Conservation (phyloP, 2,888 invertebrate genomes). For the Drosophila macrospina region DNA sequence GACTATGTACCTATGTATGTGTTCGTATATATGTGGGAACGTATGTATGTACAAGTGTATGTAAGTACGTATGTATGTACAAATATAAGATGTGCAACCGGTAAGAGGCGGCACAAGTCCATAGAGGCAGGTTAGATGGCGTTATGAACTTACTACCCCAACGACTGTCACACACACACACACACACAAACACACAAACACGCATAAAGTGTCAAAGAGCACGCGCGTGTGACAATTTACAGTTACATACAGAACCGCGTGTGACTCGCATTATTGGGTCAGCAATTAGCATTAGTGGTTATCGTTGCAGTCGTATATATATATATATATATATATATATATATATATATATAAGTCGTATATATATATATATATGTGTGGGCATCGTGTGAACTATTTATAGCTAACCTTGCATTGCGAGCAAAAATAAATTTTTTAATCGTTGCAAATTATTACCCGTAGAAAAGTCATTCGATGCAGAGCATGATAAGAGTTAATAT, state of each 20-base stretch:
- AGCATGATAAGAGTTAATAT: conserved; percentile 7
- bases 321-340: too few species aligned
- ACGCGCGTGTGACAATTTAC: conserved; percentile 66
- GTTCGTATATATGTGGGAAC: neutral
- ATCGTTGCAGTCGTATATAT: conserved; percentile 33
- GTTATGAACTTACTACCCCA: conserved; percentile 33
- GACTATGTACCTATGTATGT: conserved; percentile 10
- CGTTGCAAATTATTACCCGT: conserved; percentile 11
- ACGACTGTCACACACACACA: conserved; percentile 4
- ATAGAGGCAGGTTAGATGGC: conserved; percentile 14
- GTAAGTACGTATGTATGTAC: neutral
- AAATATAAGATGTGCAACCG: conserved; percentile 22
- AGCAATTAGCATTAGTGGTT: conserved; percentile 59
- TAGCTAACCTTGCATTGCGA: neutral
- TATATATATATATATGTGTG: neutral
- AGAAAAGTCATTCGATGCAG: conserved; percentile 3
- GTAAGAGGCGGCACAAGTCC: conserved; percentile 17
- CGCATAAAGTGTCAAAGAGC: conserved; percentile 30
- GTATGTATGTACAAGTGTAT: neutral
- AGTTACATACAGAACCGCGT: conserved; percentile 58
- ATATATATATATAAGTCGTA: neutral
- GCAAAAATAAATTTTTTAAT: conserved; percentile 6
- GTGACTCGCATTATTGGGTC: conserved; percentile 70
- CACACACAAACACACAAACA: conserved; percentile 11
- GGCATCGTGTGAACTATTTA: conserved; percentile 16